phyloP scores from a whole-genome alignment of 35 echinoderm and acorn worm species.

The Ophiothrix spiculata region DNA sequence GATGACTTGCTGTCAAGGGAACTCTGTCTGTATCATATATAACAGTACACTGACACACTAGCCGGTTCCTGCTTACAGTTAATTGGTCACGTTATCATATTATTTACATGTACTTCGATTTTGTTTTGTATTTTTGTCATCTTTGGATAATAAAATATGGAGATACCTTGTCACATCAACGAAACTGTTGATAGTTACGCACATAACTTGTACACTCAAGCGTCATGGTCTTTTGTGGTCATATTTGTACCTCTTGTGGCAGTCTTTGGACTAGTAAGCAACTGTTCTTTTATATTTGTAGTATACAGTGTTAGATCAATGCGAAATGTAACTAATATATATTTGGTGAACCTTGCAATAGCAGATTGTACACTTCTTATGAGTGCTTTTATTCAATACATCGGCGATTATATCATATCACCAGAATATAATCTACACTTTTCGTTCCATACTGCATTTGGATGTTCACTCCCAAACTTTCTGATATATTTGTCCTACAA shows the following conservation, averaged over 20 bases:
- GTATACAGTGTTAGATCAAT: not conserved
- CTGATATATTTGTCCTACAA: not conserved
- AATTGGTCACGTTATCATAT: too few relatives aligned
- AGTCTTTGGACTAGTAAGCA: not conserved
- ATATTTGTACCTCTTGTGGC: not conserved
- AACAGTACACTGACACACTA: too few relatives aligned
- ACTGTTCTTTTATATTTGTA: not conserved
- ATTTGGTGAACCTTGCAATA: not conserved
- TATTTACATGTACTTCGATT: too few relatives aligned
- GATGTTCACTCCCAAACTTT: not conserved
- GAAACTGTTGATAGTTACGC: not conserved
- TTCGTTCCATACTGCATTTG: not conserved
- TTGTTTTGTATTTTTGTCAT: too few relatives aligned
- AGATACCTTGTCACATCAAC: not conserved
- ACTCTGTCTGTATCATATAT: too few relatives aligned
- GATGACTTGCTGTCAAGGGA: too few relatives aligned
- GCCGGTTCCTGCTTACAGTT: too few relatives aligned
- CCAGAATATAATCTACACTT: not conserved
- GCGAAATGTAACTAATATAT: not conserved
- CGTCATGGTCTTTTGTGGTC: not conserved
- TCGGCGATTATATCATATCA: not conserved
- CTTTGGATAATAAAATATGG: not conserved
- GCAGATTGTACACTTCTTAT: not conserved
- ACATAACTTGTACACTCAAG: not conserved
- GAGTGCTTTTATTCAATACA: not conserved